Evolutionary conservation across 2,888 invertebrate genomes (phyloP), one percentile per base, ranked within the genome.

Genomic region (Sisyra terminalis): DNA sequence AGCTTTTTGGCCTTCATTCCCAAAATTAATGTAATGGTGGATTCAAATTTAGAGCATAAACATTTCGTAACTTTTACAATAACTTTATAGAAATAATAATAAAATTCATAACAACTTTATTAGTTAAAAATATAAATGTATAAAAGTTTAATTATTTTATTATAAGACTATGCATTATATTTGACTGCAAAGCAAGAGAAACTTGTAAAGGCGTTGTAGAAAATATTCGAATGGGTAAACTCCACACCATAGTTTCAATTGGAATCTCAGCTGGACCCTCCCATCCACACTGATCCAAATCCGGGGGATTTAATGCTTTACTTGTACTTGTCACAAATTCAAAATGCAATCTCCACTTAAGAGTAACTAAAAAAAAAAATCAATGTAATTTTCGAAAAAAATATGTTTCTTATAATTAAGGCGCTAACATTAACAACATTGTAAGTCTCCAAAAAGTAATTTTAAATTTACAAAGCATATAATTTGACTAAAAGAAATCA

Each of bases 231-330:
- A 98, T 81, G 0, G 96, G 94, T 43, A 97, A 69, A 65, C 96
- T 92, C 97, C 97, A 98, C 10, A 93, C 83, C 92, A 97, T 94
- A 1, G 97, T 97, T 64, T 98, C 96, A 45, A 97, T 93, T 9
- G 88, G 79, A 24, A 94, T 69, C 49, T 79, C 78, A 2, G 78
- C 66, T 0, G 94, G 93, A 1, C 88, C 93, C 53, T 79, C 80
- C 81, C 93, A 89, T 13, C 69, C 71, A 11, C 60, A 64, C 44
- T 71, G 68, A 30, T 70, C 73, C 17, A 70, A 66, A 17, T 71
- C 68, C 4, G 73, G 71, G 17, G 73, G 69, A 46, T 72, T 65
- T 40, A 79, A 65, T 43, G 71, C 69, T 53, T 79, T 78, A 58
- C 74, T 70, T 3, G 71, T 70, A 46, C 83, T 83, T 0, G 88